These are phyloP conservation scores for Artibeus jamaicensis DNA, from an alignment of 2,797 vertebrate genomes.

Conservation along the genomic window DNA sequence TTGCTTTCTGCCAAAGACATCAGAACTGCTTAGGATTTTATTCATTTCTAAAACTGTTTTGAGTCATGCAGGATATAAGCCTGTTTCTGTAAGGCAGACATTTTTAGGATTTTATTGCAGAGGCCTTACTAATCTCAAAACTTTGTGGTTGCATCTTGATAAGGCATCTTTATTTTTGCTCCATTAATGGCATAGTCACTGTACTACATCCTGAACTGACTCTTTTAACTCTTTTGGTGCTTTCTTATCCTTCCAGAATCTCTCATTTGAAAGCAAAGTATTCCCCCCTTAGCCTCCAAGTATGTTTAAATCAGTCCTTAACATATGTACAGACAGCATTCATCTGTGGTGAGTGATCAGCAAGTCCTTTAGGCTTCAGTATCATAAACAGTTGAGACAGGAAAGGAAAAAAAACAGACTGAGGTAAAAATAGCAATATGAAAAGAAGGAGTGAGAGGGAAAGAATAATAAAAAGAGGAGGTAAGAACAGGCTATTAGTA, in stretches of 20 bases:
- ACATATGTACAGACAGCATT: not conserved
- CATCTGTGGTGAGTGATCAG: not conserved
- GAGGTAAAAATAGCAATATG: not conserved
- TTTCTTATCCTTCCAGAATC: not conserved
- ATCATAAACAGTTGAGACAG: not conserved
- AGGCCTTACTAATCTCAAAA: not conserved
- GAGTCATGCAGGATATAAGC: not conserved
- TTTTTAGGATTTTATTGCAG: not conserved
- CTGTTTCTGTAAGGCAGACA: not conserved
- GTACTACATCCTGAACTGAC: not conserved
- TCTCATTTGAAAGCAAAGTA: slow-evolving; percentile 4
- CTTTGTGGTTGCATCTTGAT: not conserved
- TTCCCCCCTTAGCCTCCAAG: not conserved
- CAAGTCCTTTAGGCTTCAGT: not conserved
- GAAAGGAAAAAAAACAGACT: not conserved
- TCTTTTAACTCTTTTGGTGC: not conserved
- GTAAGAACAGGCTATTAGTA: not conserved
- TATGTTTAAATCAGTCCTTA: not conserved
- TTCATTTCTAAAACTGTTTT: slow-evolving; percentile 13
- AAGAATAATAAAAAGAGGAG: not conserved
- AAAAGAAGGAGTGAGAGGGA: not conserved
- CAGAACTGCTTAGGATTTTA: slow-evolving; percentile 1
- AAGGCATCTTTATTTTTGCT: not conserved
- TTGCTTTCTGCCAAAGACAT: slow-evolving; percentile 24
- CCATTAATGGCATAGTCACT: slow-evolving; percentile 5